Base-by-base conservation (phyloP, 2,797 vertebrate genomes). In the Rhyacichthys aspro region DNA sequence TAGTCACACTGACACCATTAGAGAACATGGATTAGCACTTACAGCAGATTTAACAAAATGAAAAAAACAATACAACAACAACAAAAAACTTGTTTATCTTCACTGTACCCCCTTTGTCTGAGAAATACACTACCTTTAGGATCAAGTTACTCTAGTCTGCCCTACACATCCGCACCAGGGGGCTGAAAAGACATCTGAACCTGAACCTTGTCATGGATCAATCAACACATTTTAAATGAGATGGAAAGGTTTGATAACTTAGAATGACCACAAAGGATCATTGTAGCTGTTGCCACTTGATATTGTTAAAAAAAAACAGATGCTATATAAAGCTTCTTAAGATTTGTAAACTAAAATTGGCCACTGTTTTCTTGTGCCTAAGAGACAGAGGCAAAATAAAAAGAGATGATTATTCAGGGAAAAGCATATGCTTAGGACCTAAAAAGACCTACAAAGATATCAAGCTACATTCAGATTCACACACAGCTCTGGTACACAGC, bases 391-490 rank as follows among this genome's bases (percentile, higher is more conserved):
- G 72, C 47, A 69, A 36, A 49, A 10, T 15, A 7, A 34, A 34
- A 49, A 49, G 9, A 34, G 11, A n/a, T 49, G 11, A 11, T 11
- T 11, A 28, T 28, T 28, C 23, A 28, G 23, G 23, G 3, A 60
- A 46, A 73, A 64, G 65, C 60, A 55, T 59, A 60, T 57, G 34
- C 63, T 61, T 37, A 9, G 14, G 60, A 62, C 64, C 37, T 36
- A 46, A 52, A 48, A 65, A 62, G 56, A 50, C 64, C 71, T 52
- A 19, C n/a, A 66, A 68, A 47, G 52, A 85, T 74, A 73, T 59
- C 58, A 76, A 71, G 86, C 85, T 91, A 91, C 88, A 91, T 91
- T 91, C 88, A 83, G 41, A 81, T 82, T 80, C 64, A 77, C 47
- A 56, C 48, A 70, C 65, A 82, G 69, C 83, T 78, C 57, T 19